Base-by-base conservation (phyloP, 2,797 vertebrate species). In the Epinephelus awoara region DNA sequence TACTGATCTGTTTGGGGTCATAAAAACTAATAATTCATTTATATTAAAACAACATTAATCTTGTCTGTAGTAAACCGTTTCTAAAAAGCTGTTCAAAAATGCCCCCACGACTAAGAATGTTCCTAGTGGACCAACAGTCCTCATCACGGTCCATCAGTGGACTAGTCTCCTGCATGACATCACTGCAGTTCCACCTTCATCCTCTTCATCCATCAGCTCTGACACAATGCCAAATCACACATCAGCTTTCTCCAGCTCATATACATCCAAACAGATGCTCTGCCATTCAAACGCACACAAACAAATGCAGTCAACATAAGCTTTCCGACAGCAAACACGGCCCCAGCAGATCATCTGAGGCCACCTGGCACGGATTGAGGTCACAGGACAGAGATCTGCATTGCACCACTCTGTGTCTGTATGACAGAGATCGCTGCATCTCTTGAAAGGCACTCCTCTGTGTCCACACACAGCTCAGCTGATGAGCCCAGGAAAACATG, bases 401-500 rank as follows among this genome's bases (percentile, higher is more conserved):
- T 17, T 70, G 79, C 72, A 80, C 61, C 59, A 58, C 25, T 57
- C 25, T 23, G 56, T 58, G 63, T 23, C 65, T 51, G 57, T 40
- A 2, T 52, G 40, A 44, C 38, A 44, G 29, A 51, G 14, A 65
- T 25, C 12, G 3, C 59, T 58, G 59, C 47, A 49, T 29, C 61
- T 54, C n/a, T 59, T 75, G 59, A 7, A 69, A 38, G 44, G 12
- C 17, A 25, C 50, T 46, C 23, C 40, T 34, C 23, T 8, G 27
- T 77, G 27, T 47, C 40, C 40, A 51, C 21, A 34, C 34, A 34
- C 6, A 34, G 34, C 34, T 34, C 34, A 34, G 34, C 34, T 34
- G 34, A 34, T 1, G 7, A 34, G 34, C 34, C 34, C 34, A 34
- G 34, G 34, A 34, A 34, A 34, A 1, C 34, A 34, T 34, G 6